Percentiles rank a stretch among this genome's conserved stretches.
Evolutionary conservation across 2,113 vertebrate genomes (phyloP).

Genomic region (Sceloporus tristichus): DNA sequence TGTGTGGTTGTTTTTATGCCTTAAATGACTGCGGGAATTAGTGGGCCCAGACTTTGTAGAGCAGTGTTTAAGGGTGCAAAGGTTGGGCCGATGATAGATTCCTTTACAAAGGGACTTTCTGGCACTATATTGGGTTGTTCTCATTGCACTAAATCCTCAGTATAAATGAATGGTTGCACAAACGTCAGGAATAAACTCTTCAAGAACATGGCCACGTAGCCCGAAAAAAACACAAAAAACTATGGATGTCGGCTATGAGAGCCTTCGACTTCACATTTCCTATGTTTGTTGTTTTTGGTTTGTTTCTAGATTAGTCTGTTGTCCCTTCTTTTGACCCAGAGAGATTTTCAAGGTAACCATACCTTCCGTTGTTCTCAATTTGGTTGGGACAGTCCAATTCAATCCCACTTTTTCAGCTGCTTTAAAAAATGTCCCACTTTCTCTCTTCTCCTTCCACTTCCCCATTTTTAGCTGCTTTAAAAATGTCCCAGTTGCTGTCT

Average conservation of each 20-base stretch:
- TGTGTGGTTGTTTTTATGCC: background rate
- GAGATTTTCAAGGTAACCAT: background rate
- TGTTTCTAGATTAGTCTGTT: background rate
- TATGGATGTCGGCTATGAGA: too few species aligned
- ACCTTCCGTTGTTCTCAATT: too few species aligned
- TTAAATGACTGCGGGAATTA: slow-evolving; percentile 32
- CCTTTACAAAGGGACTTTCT: background rate
- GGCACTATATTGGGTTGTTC: background rate
- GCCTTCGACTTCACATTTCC: background rate
- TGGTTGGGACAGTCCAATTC: too few species aligned
- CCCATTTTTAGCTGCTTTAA: too few species aligned
- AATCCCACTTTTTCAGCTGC: too few species aligned
- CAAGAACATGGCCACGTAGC: too few species aligned
- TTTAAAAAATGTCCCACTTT: too few species aligned
- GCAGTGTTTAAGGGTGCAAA: background rate
- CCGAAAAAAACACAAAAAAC: too few species aligned
- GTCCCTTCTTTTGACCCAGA: background rate
- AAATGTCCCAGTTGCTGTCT: too few species aligned
- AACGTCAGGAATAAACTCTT: too few species aligned
- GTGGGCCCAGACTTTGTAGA: background rate
- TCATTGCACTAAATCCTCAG: background rate
- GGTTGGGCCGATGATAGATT: background rate
- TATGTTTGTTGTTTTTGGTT: background rate
- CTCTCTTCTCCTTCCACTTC: too few species aligned
- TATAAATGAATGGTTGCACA: too few species aligned